Evolutionary conservation across 2,888 invertebrate species (phyloP).

Genomic region (Ichneumoninae sp.): DNA sequence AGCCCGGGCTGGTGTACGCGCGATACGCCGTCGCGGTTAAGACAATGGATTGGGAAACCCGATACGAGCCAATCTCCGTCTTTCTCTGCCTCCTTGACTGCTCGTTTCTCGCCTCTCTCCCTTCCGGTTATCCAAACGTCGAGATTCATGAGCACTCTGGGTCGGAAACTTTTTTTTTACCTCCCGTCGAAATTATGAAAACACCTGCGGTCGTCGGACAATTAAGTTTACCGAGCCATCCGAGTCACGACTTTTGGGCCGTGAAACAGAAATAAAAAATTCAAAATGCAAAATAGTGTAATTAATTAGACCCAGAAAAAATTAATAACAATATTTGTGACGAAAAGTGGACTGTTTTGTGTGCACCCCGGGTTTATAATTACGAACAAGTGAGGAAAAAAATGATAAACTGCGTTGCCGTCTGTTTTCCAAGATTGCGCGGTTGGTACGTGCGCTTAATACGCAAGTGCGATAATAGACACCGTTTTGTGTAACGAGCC

Average conservation of each 20-base stretch:
- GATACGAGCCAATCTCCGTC: constrained; percentile 38
- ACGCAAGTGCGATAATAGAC: constrained; percentile 22
- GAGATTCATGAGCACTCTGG: constrained; percentile 29
- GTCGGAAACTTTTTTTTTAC: constrained; percentile 18
- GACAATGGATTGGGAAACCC: constrained; percentile 78
- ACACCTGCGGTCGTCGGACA: constrained; percentile 35
- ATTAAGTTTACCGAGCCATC: background rate
- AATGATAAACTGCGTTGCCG: background rate
- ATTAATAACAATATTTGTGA: background rate
- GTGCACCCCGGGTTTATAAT: background rate
- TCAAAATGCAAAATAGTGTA: background rate
- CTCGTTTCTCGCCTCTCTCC: constrained; percentile 17
- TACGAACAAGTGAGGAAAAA: background rate
- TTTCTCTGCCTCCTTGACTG: constrained; percentile 20
- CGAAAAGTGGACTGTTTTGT: background rate
- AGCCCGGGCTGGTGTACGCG: constrained; percentile 63
- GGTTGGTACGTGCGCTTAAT: background rate
- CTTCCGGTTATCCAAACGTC: constrained; percentile 39
- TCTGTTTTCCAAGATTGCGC: background rate
- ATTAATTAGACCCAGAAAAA: background rate
- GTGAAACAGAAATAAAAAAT: background rate
- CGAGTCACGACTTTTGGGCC: constrained; percentile 21
- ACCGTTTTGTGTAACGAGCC: constrained; percentile 29
- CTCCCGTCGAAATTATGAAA: constrained; percentile 39
- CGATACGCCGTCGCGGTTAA: constrained; percentile 66